These are phyloP conservation scores for Neopelma chrysocephalum DNA, from an alignment of 2,797 vertebrate genomes.

Conservation along the genomic window DNA sequence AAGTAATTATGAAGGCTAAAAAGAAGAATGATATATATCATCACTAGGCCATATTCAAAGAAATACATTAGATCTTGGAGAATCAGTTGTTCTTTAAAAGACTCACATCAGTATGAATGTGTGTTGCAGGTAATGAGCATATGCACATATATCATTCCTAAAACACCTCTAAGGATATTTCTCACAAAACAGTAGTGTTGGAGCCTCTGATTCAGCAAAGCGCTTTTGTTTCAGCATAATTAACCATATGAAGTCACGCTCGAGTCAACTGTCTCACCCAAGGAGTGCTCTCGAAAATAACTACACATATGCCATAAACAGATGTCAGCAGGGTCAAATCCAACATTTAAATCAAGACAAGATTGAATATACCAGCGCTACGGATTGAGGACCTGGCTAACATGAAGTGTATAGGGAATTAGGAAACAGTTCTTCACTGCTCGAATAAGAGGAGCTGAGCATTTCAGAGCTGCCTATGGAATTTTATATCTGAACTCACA, in stretches of 20 bases:
- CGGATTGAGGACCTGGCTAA: not conserved
- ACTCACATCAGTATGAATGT: fast-evolving
- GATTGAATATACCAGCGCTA: not conserved
- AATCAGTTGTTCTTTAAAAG: slow-evolving; percentile 15
- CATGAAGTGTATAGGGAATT: not conserved
- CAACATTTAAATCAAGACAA: not conserved
- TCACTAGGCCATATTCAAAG: not conserved
- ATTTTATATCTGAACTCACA: not conserved
- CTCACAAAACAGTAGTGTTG: not conserved
- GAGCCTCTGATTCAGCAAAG: not conserved
- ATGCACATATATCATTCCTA: not conserved
- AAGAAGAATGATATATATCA: slow-evolving; percentile 40
- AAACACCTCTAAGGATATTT: not conserved
- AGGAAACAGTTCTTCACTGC: not conserved
- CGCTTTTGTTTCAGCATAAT: not conserved
- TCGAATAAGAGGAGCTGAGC: not conserved
- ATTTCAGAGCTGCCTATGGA: not conserved
- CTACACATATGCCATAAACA: not conserved
- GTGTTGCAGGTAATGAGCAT: not conserved
- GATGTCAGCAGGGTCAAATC: not conserved
- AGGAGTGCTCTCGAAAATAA: not conserved
- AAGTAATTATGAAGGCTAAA: slow-evolving; percentile 49
- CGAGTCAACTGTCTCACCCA: not conserved
- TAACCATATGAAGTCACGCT: not conserved
- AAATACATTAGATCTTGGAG: slow-evolving; percentile 11